Percentiles rank a stretch among this genome's conserved stretches.
These are phyloP conservation scores for Taenioides sp. DNA, from an alignment of 2,797 vertebrate species.

Conservation along the genomic window DNA sequence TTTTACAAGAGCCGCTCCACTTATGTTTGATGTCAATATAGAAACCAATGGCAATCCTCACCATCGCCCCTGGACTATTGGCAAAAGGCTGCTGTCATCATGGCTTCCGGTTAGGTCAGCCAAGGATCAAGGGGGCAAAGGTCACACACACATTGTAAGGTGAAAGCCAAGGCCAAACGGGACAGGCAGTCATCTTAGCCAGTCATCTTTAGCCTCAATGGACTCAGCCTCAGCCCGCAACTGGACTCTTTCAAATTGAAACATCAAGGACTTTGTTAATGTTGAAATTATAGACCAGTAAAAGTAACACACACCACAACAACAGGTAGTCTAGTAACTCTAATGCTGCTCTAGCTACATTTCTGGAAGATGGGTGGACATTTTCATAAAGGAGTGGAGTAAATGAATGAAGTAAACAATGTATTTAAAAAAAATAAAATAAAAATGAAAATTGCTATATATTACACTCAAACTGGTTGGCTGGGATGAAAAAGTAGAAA, in stretches of 20 bases:
- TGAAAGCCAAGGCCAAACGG: constrained; percentile 99
- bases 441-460: not conserved
- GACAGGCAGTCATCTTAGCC: constrained; percentile 99
- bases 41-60: constrained; percentile 97
- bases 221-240: constrained; percentile 99
- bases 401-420: not conserved
- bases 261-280: constrained; percentile 99
- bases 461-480: not conserved
- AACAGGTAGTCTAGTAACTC: constrained; percentile 55
- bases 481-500: not conserved
- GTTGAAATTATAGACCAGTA: constrained; percentile 80
- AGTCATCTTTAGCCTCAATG: constrained; percentile 94
- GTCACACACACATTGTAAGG: constrained; percentile 99
- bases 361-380: constrained; percentile 17
- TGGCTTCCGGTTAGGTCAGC: constrained; percentile 99
- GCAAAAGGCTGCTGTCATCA: constrained; percentile 99
- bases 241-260: constrained; percentile 99
- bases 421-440: not conserved
- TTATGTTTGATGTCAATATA: constrained; percentile 82
- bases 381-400: not conserved
- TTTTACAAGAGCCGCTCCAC: constrained; percentile 66
- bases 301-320: constrained; percentile 62
- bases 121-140: constrained; percentile 99
- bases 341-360: constrained; percentile 35
- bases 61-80: constrained; percentile 99